Evolutionary conservation across 2,113 vertebrate genomes (phyloP).

Genomic region (Pleuronectes platessa): DNA sequence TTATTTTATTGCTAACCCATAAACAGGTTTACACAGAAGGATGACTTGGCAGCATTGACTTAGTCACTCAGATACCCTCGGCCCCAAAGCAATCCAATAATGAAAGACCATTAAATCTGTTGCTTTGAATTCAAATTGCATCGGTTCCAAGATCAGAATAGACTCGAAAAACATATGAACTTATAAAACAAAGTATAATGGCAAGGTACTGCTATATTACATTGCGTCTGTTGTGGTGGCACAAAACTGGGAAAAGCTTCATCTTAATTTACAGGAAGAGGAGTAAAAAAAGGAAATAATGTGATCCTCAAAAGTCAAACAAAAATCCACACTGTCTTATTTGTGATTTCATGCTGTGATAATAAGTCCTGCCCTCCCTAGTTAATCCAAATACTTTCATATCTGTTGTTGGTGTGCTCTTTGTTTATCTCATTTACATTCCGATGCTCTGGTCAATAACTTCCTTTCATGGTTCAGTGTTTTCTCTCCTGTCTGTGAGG

Average conservation of each 20-base stretch:
- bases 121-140: background rate
- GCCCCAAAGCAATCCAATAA: background rate
- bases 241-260: too few relatives aligned
- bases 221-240: too few relatives aligned
- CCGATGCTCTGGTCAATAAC: slow-evolving; percentile 34
- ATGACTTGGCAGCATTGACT: background rate
- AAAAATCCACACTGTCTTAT: too few relatives aligned
- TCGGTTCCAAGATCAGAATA: too few relatives aligned
- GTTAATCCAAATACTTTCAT: background rate
- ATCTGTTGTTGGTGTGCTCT: background rate
- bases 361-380: background rate
- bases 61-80: too few relatives aligned
- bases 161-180: too few relatives aligned
- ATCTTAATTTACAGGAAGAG: too few relatives aligned
- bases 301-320: too few relatives aligned
- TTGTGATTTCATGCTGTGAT: background rate
- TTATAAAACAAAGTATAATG: too few relatives aligned
- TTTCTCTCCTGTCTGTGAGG: slow-evolving; percentile 35
- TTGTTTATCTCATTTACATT: slow-evolving; percentile 32
- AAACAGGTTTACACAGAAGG: background rate
- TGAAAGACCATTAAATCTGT: background rate
- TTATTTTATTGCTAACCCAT: background rate
- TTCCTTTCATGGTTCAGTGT: slow-evolving; percentile 45
- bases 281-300: too few relatives aligned
- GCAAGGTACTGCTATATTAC: too few relatives aligned